These are phyloP conservation scores for Coleophora flavipennella DNA, from an alignment of 2,888 invertebrate genomes.

Conservation along the genomic window DNA sequence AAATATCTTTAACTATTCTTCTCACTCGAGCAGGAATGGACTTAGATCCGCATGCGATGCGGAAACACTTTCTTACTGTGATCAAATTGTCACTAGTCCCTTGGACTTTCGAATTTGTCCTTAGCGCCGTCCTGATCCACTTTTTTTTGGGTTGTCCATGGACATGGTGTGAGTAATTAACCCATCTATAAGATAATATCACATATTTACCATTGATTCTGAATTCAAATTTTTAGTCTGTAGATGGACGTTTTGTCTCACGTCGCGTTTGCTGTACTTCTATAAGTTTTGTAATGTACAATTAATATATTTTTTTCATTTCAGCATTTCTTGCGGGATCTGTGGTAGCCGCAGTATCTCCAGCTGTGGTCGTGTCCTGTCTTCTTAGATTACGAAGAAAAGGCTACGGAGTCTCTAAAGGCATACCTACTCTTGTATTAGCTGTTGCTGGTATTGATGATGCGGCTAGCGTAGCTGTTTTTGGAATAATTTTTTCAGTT, in stretches of 20 bases:
- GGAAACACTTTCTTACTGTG: constrained; percentile 79
- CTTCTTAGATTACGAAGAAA: constrained; percentile 82
- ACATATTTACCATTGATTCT: too few species aligned
- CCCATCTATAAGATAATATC: too few species aligned
- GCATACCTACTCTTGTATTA: constrained; percentile 90
- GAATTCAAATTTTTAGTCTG: too few species aligned
- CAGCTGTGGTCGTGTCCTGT: constrained; percentile 92
- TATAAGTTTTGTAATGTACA: too few species aligned
- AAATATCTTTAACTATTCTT: constrained; percentile 88
- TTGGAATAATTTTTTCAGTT: constrained; percentile 85
- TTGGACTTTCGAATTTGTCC: constrained; percentile 80
- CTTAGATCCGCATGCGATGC: constrained; percentile 84
- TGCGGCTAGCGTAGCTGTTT: constrained; percentile 89
- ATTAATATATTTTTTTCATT: constrained; percentile 12
- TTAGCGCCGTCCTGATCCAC: constrained; percentile 75
- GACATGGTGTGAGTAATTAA: constrained; percentile 68
- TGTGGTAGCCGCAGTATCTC: constrained; percentile 88
- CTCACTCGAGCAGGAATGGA: constrained; percentile 89
- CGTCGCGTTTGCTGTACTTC: too few species aligned
- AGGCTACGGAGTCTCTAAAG: constrained; percentile 89
- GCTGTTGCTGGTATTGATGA: constrained; percentile 92
- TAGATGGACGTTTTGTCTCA: too few species aligned
- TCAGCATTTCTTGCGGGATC: constrained; percentile 79
- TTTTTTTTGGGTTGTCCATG: constrained; percentile 81
- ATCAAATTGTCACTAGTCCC: constrained; percentile 85